Base-by-base conservation (phyloP, 1,140 invertebrate species). In the Halictus rubicundus region DNA sequence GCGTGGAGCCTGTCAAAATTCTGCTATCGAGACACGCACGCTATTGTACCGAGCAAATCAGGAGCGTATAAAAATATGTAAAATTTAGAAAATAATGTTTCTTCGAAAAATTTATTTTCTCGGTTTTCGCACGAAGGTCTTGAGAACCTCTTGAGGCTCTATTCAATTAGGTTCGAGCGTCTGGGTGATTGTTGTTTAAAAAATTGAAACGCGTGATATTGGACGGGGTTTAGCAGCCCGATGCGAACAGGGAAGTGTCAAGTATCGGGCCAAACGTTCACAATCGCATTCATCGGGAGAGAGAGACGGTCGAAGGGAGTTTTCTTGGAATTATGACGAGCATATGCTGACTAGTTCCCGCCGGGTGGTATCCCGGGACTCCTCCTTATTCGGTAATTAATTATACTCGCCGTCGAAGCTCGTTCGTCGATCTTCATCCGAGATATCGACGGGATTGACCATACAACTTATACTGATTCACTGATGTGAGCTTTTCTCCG, bases 261-360 rank as follows among this genome's bases (percentile, higher is more conserved):
- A 79, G 78, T 74, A 73, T 73, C 70, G 78, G 49, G 39, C 39
- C 39, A 49, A 79, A 79, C 73, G 23, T 65, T 74, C 52, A 79
- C 73, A 37, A 59, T 74, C 37, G 60, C 14, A 79, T 71, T 79
- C 78, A 79, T 68, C 77, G n/a, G 12, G 32, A 16, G 21, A 32
- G 32, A 14, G 23, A 12, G 25, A 23, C 0, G 70, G 19, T 37
- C 23, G 70, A 32, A 19, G 76, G 83, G 79, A 80, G 78, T 66
- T 59, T 90, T 89, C 89, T 89, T 82, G 87, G 89, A 91, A 89
- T 89, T 89, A 90, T 91, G 90, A 90, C 88, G 87, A 90, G 87
- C 86, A 86, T 89, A 88, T 88, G 87, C 88, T 87, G 83, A 88
- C 83, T 85, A 81, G 87, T 85, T 89, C 88, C 89, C 83, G 87